These are phyloP conservation scores for Lordiphosa stackelbergi DNA, from an alignment of 1,140 invertebrate species.

Conservation along the genomic window DNA sequence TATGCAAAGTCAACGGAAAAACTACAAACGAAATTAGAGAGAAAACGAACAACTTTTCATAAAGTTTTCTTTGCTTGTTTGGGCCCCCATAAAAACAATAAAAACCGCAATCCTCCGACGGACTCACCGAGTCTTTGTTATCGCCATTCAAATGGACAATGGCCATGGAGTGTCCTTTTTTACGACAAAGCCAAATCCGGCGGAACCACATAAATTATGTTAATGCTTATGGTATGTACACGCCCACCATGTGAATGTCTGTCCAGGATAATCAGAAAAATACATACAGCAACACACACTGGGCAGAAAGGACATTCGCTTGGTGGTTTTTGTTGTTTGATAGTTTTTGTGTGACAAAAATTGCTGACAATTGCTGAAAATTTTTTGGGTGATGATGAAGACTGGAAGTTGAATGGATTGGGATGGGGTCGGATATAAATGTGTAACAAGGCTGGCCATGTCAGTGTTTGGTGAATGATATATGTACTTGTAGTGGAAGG, in stretches of 20 bases:
- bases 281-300: slow-evolving; percentile 58
- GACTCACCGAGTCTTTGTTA: slow-evolving; percentile 55
- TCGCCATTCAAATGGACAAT: slow-evolving; percentile 68
- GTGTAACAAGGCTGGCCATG: slow-evolving; percentile 9
- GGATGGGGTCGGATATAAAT: not conserved
- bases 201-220: slow-evolving; percentile 77
- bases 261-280: slow-evolving; percentile 68
- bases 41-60: slow-evolving; percentile 55
- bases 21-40: slow-evolving; percentile 62
- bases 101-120: slow-evolving; percentile 62
- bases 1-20: slow-evolving; percentile 75
- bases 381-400: slow-evolving; percentile 36
- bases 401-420: not conserved
- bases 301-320: slow-evolving; percentile 56
- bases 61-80: slow-evolving; percentile 59
- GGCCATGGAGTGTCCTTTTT: slow-evolving; percentile 62
- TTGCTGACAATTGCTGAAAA: slow-evolving; percentile 73
- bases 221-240: slow-evolving; percentile 72
- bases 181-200: slow-evolving; percentile 73
- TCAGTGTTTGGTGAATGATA: slow-evolving; percentile 42
- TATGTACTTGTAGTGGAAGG: slow-evolving; percentile 23
- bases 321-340: slow-evolving; percentile 47
- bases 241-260: slow-evolving; percentile 59
- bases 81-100: slow-evolving; percentile 73
- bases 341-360: slow-evolving; percentile 64